Evolutionary conservation across 2,113 vertebrate species (phyloP), one percentile per base, ranked within the genome.

Genomic region (Chunga burmeisteri): DNA sequence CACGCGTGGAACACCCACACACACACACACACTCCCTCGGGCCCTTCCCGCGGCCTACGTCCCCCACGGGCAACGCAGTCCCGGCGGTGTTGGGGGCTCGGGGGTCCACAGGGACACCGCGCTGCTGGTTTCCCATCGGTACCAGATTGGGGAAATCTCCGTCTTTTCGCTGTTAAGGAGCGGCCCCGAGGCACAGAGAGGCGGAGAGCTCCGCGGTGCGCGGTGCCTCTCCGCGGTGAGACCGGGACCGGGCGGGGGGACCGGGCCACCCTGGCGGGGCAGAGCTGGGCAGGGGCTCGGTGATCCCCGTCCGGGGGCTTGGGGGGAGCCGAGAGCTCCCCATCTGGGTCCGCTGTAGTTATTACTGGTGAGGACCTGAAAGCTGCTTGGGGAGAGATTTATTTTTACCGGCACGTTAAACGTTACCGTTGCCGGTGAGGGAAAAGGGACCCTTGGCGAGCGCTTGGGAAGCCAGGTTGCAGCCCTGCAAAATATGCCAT

Each of bases 401-500:
- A 16, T 86, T 88, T 94, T 65, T 25, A 93, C 85, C 75, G 29
- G 71, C 26, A 5, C 34, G 7, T 75, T 88, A 61, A 88, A 81
- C 1, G 18, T 63, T 88, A 29, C 6, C 22, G 7, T 26, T 62
- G 44, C 2, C 30, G 10, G 46, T 8, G 55, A 30, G 79, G 62
- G 56, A 55, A 66, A 65, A 17, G 77, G 61, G 68, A 78, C 30
- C 8, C 17, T n/a, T 10, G 63, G 18, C 7, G 21, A 61, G 44
- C 19, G 67, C 26, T 42, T 8, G 71, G 81, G 42, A 55, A 92
- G 62, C 71, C 15, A 7, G 59, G 75, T 15, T 38, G 46, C 73
- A 96, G 73, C 86, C 44, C 86, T 11, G 81, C 29, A 16, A 92
- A 89, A 81, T 6, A 61, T 84, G 66, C 83, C 77, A 56, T 75